phyloP scores from a whole-genome alignment of 2,888 invertebrate species.

The Cordilura impudica region DNA sequence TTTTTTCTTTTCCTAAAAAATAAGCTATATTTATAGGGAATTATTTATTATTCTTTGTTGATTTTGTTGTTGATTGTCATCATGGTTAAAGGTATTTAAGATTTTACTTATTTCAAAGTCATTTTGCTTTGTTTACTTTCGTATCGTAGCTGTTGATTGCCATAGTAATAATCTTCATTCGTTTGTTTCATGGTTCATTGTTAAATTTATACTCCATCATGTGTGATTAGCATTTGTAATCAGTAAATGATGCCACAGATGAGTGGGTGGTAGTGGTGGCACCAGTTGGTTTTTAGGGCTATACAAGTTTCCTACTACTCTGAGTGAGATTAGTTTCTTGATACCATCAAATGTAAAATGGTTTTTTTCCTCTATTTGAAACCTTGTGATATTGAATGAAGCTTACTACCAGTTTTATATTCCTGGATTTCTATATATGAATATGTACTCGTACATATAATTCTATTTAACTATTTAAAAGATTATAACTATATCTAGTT shows the following conservation, averaged over 20 bases:
- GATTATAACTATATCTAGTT: no score
- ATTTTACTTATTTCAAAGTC: not conserved
- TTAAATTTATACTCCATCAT: constrained; percentile 45
- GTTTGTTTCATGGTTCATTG: constrained; percentile 29
- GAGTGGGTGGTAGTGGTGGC: not conserved
- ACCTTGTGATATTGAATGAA: no score
- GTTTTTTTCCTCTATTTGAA: no score
- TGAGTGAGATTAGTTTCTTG: no score
- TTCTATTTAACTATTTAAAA: no score
- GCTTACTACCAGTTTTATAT: no score
- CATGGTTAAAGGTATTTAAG: constrained; percentile 30
- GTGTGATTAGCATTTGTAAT: constrained; percentile 61
- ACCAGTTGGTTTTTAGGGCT: no score
- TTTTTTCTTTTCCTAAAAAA: not conserved
- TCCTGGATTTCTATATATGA: no score
- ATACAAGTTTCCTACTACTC: no score
- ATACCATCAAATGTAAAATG: no score
- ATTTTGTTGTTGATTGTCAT: constrained; percentile 11
- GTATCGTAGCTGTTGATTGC: constrained; percentile 19
- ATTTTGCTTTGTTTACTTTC: not conserved
- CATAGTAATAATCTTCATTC: constrained; percentile 28
- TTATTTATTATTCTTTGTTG: constrained; percentile 5
- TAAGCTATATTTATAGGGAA: not conserved
- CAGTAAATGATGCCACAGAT: constrained; percentile 45
- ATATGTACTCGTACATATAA: no score